Conservation (phyloP, 2,888 invertebrate species). For the Amphipyra tragopoginis region DNA sequence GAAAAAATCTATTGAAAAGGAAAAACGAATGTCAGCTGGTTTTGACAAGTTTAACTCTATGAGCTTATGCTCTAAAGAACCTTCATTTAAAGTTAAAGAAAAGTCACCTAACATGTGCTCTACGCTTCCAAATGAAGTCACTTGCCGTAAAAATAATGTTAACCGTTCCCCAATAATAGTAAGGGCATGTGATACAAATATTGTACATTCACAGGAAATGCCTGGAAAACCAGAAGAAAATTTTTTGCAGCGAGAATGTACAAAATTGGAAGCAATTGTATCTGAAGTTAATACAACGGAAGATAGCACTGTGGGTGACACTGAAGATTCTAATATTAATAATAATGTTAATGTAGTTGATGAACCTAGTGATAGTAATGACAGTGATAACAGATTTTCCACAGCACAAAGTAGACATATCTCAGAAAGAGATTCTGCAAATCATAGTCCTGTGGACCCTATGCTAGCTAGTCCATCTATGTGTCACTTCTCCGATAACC, state of each 20-base stretch:
- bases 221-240: conserved; percentile 63
- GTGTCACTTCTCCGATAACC: conserved; percentile 92
- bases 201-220: conserved; percentile 64
- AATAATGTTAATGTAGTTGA: conserved; percentile 76
- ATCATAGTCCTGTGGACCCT: conserved; percentile 94
- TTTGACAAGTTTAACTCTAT: conserved; percentile 64
- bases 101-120: conserved; percentile 63
- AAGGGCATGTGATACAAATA: conserved; percentile 63
- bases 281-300: conserved; percentile 68
- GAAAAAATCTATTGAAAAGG: conserved; percentile 87
- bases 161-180: conserved; percentile 62
- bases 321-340: conserved; percentile 76
- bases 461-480: conserved; percentile 92
- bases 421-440: conserved; percentile 92
- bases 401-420: conserved; percentile 79
- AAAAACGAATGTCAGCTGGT: conserved; percentile 77
- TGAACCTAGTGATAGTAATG: conserved; percentile 78
- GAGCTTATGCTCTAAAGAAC: conserved; percentile 65
- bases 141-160: conserved; percentile 64
- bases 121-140: conserved; percentile 69
- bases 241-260: conserved; percentile 67
- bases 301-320: conserved; percentile 68
- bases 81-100: conserved; percentile 69
- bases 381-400: conserved; percentile 78
- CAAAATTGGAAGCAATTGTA: conserved; percentile 66